Evolutionary conservation across 2,888 invertebrate genomes (phyloP), one percentile per base, ranked within the genome.

Genomic region (Enchytraeus crypticus): DNA sequence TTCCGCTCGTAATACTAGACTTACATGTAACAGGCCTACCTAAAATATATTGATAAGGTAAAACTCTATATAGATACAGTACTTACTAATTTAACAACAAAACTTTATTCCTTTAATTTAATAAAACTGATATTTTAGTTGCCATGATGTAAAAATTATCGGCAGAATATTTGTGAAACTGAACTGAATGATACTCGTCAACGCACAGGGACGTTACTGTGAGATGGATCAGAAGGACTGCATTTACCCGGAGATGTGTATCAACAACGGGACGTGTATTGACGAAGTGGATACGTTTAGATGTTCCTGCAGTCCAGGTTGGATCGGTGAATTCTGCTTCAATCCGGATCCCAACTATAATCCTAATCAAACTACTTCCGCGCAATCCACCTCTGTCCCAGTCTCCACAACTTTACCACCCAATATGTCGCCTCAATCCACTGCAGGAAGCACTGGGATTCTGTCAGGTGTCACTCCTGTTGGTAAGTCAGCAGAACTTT

Each of bases 221-320:
- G 54, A 62, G 45, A 26, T 62, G 8, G 53, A 62, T 45, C 46
- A 54, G 29, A 38, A 59, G 38, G 62, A 64, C 26, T 64, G 64
- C 51, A 11, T 27, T 5, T 30, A 47, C 30, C 38, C 38, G 11
- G 43, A 47, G 21, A 45, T 54, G 30, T 64, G 64, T 38, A 45
- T 45, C 5, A 60, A 59, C 49, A 49, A 57, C 38, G 62, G 38
- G 29, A 59, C 57, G 4, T 64, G 64, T 46, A 26, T 27, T 21
- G 62, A 62, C 51, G 14, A 18, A 0, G 23, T 21, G 0, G 34
- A 54, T 26, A 33, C 32, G 33, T 54, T 34, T 26, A 2, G 0
- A 18, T 54, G 54, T 34, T 27, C 2, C 2, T 54, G 54, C 54
- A 5, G 32, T 11, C 27, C 21, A n/a, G 54, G 54, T 2, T 33